Base-by-base conservation (phyloP, 92 coral and sea anemone species). In the Paragorgia papillata region DNA sequence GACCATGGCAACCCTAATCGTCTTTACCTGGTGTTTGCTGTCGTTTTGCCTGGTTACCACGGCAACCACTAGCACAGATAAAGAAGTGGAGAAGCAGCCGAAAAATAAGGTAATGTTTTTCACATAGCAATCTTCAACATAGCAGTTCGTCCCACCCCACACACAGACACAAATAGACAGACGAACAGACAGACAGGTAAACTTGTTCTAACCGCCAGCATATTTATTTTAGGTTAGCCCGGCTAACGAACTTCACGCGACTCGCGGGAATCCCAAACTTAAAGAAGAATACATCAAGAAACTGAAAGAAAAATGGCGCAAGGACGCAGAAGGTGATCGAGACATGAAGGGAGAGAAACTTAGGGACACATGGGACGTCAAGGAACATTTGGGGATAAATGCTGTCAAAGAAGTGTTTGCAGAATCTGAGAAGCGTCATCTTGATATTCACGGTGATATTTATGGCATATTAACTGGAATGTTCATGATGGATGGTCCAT, bases 401-500 rank as follows among this genome's bases (percentile, higher is more conserved):
- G 77, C 62, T 25, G 62, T 54, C 12, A 50, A 20, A 21, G 77
- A 50, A 28, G 62, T 54, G 7, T 31, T 70, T 44, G 93, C 94
- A 13, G 97, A 91, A 65, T 90, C 89, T 18, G 89, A 88, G 71
- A 88, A 90, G 75, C 59, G 98, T 17, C 94, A 90, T 59, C 86
- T 94, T 89, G 57, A 88, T 21, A 88, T 94, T 13, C 98, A 94
- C 40, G 98, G 98, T 10, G 98, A 94, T 25, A 94, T 90, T 49
- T 94, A 90, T 74, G 98, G 98, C 5, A 94, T 94, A 54, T 69
- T 94, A 37, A 88, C 98, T 3, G 98, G 98, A 0, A 94, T 94
- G 79, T 86, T 94, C 37, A 94, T 94, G 98, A 96, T 90, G 66
- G 98, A 94, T 69, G 98, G 98, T 2, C 98, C 98, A 14, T 94